Conservation (phyloP, 2,888 invertebrate species). For the Apodemia hepburni region DNA sequence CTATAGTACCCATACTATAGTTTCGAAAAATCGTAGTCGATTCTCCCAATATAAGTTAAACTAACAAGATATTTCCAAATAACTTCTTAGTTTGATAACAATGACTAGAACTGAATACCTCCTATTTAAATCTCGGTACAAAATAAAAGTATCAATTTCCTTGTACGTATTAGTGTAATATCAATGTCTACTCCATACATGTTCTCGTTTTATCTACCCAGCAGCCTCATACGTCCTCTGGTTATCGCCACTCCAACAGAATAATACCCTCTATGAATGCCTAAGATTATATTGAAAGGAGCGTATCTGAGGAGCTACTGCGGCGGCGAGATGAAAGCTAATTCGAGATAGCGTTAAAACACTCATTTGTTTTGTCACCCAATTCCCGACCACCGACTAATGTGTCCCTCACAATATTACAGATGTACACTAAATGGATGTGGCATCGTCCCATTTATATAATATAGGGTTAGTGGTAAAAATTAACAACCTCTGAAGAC, state of each 20-base stretch:
- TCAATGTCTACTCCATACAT: constrained; percentile 19
- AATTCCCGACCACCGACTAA: constrained; percentile 48
- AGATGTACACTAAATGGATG: constrained; percentile 23
- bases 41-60: too few relatives aligned
- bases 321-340: constrained; percentile 61
- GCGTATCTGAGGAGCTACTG: constrained; percentile 37
- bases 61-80: too few relatives aligned
- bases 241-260: constrained; percentile 28
- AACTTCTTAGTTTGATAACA: too few relatives aligned
- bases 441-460: constrained; percentile 18
- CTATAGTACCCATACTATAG: too few relatives aligned
- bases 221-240: constrained; percentile 10
- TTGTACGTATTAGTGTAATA: constrained; percentile 25
- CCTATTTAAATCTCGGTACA: too few relatives aligned
- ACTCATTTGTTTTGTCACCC: constrained; percentile 78
- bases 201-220: background rate
- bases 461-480: too few relatives aligned
- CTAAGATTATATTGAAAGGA: constrained; percentile 40
- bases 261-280: constrained; percentile 34
- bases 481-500: too few relatives aligned
- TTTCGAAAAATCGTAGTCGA: too few relatives aligned
- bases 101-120: too few relatives aligned
- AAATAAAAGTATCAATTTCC: too few relatives aligned
- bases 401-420: constrained; percentile 30
- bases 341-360: constrained; percentile 71